Evolutionary conservation across 2,113 vertebrate species (phyloP).

Genomic region (Zingel zingel): DNA sequence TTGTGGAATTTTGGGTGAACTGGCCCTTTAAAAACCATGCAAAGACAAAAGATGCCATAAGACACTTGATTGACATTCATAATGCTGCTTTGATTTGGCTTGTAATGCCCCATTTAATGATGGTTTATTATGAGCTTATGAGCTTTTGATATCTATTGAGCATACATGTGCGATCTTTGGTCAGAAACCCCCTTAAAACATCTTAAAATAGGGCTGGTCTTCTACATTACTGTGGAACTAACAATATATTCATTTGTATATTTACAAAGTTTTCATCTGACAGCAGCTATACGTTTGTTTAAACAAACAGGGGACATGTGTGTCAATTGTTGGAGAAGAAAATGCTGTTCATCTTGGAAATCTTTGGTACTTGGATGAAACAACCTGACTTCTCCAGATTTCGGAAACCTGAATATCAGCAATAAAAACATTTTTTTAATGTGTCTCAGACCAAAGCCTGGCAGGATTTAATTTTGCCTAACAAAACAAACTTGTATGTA

Average conservation of each 20-base stretch:
- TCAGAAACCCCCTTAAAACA: not conserved
- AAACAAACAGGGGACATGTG: slow-evolving; percentile 9
- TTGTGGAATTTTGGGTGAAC: slow-evolving; percentile 18
- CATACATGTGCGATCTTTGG: not conserved
- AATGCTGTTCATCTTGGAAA: not conserved
- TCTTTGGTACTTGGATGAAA: not conserved
- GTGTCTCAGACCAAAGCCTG: not conserved
- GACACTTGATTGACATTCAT: slow-evolving; percentile 43
- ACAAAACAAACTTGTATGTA: not conserved
- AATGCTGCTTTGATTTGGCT: slow-evolving; percentile 27
- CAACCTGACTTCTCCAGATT: not conserved
- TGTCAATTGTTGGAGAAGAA: not conserved
- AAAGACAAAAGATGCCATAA: not conserved
- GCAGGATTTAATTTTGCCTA: not conserved
- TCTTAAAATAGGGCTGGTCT: not conserved
- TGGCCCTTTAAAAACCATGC: not conserved
- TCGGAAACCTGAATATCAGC: not conserved
- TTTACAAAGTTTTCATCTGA: slow-evolving; percentile 50
- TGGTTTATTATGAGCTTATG: not conserved
- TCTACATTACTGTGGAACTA: not conserved
- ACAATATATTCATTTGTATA: slow-evolving; percentile 51
- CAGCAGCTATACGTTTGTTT: slow-evolving; percentile 35
- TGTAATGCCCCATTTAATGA: not conserved
- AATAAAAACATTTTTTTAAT: not conserved
- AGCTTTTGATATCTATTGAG: not conserved